Evolutionary conservation across 2,113 vertebrate species (phyloP), one percentile per base, ranked within the genome.

Genomic region (Macrotis lagotis): DNA sequence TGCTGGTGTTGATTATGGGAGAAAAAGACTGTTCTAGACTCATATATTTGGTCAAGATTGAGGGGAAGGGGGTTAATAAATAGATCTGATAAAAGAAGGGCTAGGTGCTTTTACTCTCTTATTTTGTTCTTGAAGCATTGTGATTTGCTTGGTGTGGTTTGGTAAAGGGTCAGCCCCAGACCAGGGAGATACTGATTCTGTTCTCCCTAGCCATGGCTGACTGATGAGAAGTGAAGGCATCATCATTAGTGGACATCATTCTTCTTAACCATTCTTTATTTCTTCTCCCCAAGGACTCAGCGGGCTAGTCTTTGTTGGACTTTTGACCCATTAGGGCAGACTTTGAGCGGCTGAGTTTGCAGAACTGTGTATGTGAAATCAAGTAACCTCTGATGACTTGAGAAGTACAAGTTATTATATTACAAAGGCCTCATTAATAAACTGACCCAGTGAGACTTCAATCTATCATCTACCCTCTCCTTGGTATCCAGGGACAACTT

Each of bases 401-500:
- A 98, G 98, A 98, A 97, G 97, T 98, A 96, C 97, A 97, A 98
- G 98, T 12, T 97, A 97, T 97, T 96, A 95, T 94, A 97, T 98
- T 98, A 98, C 95, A 48, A 89, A 44, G 0, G 53, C 96, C 96
- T 98, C 66, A 92, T 98, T 98, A 98, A 98, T 98, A 98, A 97
- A 97, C 97, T 97, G 97, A 52, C 96, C 97, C 25, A 0, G 2
- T 66, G 2, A 0, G 66, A 96, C 93, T 98, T 93, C 96, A 90
- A 28, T 96, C 92, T 90, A 94, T 94, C 52, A 44, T 94, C 12
- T 0, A 95, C 93, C 92, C 93, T 97, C 88, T 93, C 97, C 96
- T 88, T 9, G 0, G 0, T 92, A 94, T 97, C 97, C 96, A 96
- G 94, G 93, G 93, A 97, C 66, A 88, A 89, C 91, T 95, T 97